Evolutionary conservation across 1,140 invertebrate species (phyloP), one percentile per base, ranked within the genome.

Genomic region (Holotrichia oblita): DNA sequence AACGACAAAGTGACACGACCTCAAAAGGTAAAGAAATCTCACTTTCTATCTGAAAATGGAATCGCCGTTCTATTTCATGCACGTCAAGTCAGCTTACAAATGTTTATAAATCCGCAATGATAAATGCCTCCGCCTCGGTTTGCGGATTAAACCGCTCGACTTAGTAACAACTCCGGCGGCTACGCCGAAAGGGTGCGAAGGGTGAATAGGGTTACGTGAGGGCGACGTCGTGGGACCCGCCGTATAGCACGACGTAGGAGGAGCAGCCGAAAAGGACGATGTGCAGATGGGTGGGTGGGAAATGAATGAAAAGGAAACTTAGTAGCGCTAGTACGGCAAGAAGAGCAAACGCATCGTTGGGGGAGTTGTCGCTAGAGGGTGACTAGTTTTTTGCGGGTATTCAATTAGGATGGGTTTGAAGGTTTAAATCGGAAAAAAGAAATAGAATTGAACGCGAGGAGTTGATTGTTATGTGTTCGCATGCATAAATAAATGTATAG

Each of bases 1-100:
- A n/a, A n/a, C n/a, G n/a, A n/a, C n/a, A n/a, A n/a, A n/a, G n/a
- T n/a, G n/a, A n/a, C n/a, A n/a, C n/a, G n/a, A n/a, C n/a, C n/a
- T n/a, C n/a, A n/a, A n/a, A n/a, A 12, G 44, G 12, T 3, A n/a
- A 48, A 48, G 44, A 48, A 12, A n/a, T 48, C n/a, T 48, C 44
- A 48, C 44, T 48, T 48, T 48, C 44, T 48, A 48, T 48, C 44
- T 48, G 44, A 48, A n/a, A 48, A 48, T 48, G 44, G n/a, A 48
- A 48, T 48, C 44, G 44, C 44, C 44, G 4, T 48, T 48, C 44
- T 48, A 48, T 48, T 48, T 48, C 44, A 48, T 48, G 44, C 44
- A n/a, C 44, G 44, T 48, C 44, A 48, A 48, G 44, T 48, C 44
- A 48, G 44, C 44, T 48, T 48, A 48, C 44, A 48, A 48, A 48